These are phyloP conservation scores for Mercenaria mercenaria DNA, from an alignment of 1,140 invertebrate species.

Conservation along the genomic window DNA sequence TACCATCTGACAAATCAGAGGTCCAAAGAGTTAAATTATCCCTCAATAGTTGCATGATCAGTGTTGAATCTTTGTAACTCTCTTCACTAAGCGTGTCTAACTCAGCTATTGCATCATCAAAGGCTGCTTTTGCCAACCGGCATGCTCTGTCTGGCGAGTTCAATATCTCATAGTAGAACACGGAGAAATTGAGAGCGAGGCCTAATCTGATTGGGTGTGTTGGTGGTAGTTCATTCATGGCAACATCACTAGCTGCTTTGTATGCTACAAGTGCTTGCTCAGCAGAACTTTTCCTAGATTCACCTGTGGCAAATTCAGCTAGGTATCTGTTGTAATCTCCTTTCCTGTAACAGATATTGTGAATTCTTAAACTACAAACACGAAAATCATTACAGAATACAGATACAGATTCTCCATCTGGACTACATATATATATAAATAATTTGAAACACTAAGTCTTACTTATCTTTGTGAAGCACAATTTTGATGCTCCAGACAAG, in stretches of 20 bases:
- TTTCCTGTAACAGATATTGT: constrained; percentile 88
- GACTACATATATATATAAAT: no score
- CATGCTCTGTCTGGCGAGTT: constrained; percentile 94
- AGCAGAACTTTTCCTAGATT: constrained; percentile 97
- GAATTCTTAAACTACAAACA: no score
- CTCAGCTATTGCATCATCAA: constrained; percentile 99
- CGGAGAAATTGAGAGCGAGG: constrained; percentile 97
- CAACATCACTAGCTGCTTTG: constrained; percentile 98
- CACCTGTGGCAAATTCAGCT: constrained; percentile 98
- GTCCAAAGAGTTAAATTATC: constrained; percentile 99
- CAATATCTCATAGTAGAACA: constrained; percentile 99
- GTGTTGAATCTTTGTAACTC: constrained; percentile 99
- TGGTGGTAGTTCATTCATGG: constrained; percentile 96
- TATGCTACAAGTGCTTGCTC: constrained; percentile 98
- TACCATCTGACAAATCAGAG: constrained; percentile 97
- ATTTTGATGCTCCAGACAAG: no score
- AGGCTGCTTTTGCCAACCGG: constrained; percentile 89
- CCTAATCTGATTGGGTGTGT: constrained; percentile 96
- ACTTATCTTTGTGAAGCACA: no score
- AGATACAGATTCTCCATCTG: no score
- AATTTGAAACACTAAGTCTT: no score
- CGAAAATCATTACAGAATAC: no score
- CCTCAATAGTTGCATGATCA: constrained; percentile 99
- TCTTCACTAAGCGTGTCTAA: constrained; percentile 98
- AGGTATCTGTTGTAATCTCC: constrained; percentile 99